A percentile compares a stretch with the other conserved stretches of the same genome.
Evolutionary conservation across 2,888 invertebrate genomes (phyloP).

Genomic region (Oeneis ivallda): DNA sequence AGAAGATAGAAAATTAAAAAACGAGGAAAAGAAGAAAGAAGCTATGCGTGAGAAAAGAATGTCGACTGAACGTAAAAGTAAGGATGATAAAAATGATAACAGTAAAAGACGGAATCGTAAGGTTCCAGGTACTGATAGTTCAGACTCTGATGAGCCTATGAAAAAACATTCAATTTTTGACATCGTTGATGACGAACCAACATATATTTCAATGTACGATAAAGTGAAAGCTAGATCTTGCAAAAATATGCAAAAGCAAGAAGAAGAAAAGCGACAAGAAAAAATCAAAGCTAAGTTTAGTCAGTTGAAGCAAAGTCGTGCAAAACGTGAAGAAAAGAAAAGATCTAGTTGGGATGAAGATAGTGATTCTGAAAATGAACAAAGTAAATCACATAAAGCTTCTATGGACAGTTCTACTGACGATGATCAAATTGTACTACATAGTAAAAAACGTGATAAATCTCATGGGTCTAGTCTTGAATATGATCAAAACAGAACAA

Average conservation of each 20-base stretch:
- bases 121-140: slow-evolving; percentile 83
- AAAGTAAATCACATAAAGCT: slow-evolving; percentile 64
- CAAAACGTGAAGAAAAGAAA: slow-evolving; percentile 94
- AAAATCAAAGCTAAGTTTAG: slow-evolving; percentile 95
- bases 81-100: slow-evolving; percentile 70
- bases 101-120: slow-evolving; percentile 72
- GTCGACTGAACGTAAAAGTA: slow-evolving; percentile 77
- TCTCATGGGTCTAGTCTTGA: slow-evolving; percentile 63
- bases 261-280: slow-evolving; percentile 92
- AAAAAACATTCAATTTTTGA: slow-evolving; percentile 96
- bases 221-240: slow-evolving; percentile 97
- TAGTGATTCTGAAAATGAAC: slow-evolving; percentile 85
- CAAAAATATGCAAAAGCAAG: slow-evolving; percentile 95
- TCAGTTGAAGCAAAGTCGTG: slow-evolving; percentile 92
- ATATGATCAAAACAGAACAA: slow-evolving; percentile 71
- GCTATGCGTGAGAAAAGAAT: slow-evolving; percentile 72
- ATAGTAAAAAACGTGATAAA: slow-evolving; percentile 75
- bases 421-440: slow-evolving; percentile 67
- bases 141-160: slow-evolving; percentile 89
- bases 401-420: slow-evolving; percentile 81
- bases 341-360: slow-evolving; percentile 95
- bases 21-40: slow-evolving; percentile 75
- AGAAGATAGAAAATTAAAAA: slow-evolving; percentile 69
- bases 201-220: slow-evolving; percentile 98
- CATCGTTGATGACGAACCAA: slow-evolving; percentile 93